phyloP scores from a whole-genome alignment of 2,797 vertebrate genomes.

The Aplochiton taeniatus region DNA sequence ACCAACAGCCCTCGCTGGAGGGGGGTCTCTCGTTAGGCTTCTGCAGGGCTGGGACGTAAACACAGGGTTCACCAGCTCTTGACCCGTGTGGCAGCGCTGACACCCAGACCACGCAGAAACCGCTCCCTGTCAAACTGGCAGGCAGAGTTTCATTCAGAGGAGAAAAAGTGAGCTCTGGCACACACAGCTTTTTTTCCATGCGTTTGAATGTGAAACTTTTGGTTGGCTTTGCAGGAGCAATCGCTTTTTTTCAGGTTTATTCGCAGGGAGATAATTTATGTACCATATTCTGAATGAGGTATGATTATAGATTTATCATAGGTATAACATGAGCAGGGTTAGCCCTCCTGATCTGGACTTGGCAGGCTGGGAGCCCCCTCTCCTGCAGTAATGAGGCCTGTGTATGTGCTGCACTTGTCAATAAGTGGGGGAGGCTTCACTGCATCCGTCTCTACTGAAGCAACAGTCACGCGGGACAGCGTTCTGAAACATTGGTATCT shows the following conservation, averaged over 20 bases:
- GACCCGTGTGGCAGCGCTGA: not conserved
- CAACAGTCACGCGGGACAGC: conserved; percentile 14
- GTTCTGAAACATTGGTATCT: not conserved
- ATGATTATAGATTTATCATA: conserved; percentile 42
- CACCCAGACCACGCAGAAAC: not conserved
- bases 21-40: not conserved
- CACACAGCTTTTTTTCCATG: too few relatives aligned
- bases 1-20: conserved; percentile 17
- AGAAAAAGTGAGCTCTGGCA: too few relatives aligned
- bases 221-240: too few relatives aligned
- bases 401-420: conserved; percentile 42
- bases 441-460: conserved; percentile 33
- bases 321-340: conserved; percentile 30
- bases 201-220: too few relatives aligned
- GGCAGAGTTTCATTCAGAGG: too few relatives aligned
- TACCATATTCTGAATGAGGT: conserved; percentile 21
- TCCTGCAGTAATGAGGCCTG: conserved; percentile 42
- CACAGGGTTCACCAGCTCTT: not conserved
- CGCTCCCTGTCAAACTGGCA: too few relatives aligned
- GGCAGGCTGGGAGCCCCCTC: conserved; percentile 52
- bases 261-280: too few relatives aligned
- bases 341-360: conserved; percentile 20
- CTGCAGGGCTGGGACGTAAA: conserved; percentile 10
- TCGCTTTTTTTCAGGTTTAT: too few relatives aligned
- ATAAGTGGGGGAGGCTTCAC: conserved; percentile 43